Evolutionary conservation across 2,797 vertebrate genomes (phyloP), one percentile per base, ranked within the genome.

Genomic region (Sebastiscus albofasciatus): DNA sequence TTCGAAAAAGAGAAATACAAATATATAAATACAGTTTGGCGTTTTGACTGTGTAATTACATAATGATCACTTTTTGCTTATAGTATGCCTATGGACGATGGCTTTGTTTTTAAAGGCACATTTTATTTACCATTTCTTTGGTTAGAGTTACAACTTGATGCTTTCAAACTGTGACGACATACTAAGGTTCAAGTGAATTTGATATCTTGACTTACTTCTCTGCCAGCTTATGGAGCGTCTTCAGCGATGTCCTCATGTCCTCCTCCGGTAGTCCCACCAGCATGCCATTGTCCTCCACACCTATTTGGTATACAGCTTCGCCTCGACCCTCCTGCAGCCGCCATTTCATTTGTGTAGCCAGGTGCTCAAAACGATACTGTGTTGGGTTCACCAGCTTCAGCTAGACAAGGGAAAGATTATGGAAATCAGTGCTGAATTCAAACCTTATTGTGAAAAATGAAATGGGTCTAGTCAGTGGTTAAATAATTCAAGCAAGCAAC

Each of bases 301-400:
- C 98, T 4, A 99, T 99, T 93, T 99, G 98, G 93, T 99, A 99
- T 80, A 99, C 98, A 0, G 98, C 98, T 94, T 99, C 98, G 0
- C 98, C 98, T 0, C 97, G 96, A 75, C 98, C 98, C 89, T 99
- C 98, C 92, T 99, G 98, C 4, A 99, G 96, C 4, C 98, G 93
- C 98, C 98, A 99, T 94, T 99, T 99, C 98, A 99, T 99, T 92
- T 99, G 98, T 0, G 98, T 99, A 82, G 98, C 98, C 88, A 99
- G 93, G 92, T 99, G 98, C 93, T 99, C 98, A 72, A 99, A 98
- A 80, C 98, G 98, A 68, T 99, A 98, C 79, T 98, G 98, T 0
- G 98, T 99, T 26, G 98, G 98, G 89, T 97, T 97, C 89, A 99
- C 97, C 81, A 99, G 95, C 94, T 99, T 99, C 27, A 99, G 93